Evolutionary conservation across 2,113 vertebrate genomes (phyloP), one percentile per base, ranked within the genome.

Genomic region (Uropsilus gracilis): DNA sequence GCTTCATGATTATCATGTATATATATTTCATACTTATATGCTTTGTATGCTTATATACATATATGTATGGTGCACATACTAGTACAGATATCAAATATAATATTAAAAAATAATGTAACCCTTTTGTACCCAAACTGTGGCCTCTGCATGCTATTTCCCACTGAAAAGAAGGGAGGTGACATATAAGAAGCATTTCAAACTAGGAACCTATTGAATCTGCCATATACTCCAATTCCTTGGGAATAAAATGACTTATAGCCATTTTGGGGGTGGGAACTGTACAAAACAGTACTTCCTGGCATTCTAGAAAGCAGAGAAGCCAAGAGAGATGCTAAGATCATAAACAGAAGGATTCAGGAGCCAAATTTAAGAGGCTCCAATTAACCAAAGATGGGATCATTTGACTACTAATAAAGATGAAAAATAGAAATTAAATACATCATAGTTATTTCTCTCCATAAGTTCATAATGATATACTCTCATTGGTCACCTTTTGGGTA

Each of bases 401-500:
- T 8, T 68, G 32, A 94, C 55, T 44, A 68, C 50, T 30, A 28
- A 32, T 26, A 82, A 91, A 55, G 37, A 73, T n/a, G 8, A 89
- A 96, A 90, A 94, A 64, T 44, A 20, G 39, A 94, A 90, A 85
- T 32, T 61, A 94, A 96, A 76, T 24, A 37, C 10, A 57, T 32
- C 53, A 57, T 11, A 55, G 69, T 80, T 88, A 68, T 80, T 94
- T 85, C 63, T 92, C 86, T 34, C 72, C 16, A 30, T 87, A 59
- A 89, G 18, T 75, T 85, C 91, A 53, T 82, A 83, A 80, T 55
- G 64, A 90, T 44, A 84, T 78, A 17, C 84, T 73, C 61, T 72
- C 73, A 82, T 24, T 76, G 73, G 13, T 93, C 86, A 69, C 10
- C 64, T 94, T 94, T 68, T 61, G 37, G 92, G 53, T 57, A 66